Evolutionary conservation across 2,113 vertebrate genomes (phyloP).

Genomic region (Microcebus ravelobensis): DNA sequence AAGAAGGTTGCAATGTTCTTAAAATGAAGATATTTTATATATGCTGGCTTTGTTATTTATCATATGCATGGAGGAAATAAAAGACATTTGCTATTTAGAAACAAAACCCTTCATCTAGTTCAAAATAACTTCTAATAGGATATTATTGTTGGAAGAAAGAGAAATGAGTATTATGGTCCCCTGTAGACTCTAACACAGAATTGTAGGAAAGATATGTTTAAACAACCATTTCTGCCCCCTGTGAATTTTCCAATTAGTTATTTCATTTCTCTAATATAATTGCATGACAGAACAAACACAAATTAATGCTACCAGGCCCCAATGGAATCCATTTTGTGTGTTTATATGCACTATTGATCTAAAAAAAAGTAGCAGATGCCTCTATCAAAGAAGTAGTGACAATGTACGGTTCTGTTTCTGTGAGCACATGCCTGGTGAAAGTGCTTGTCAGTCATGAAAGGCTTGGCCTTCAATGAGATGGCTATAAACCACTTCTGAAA

Average conservation of each 20-base stretch:
- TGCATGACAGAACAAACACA: slow-evolving; percentile 55
- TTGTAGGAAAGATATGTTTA: slow-evolving; percentile 42
- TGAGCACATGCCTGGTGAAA: neutral
- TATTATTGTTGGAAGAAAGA: neutral
- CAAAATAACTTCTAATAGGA: neutral
- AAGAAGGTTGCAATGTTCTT: neutral
- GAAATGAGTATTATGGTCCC: slow-evolving; percentile 1
- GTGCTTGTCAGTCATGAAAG: slow-evolving; percentile 31
- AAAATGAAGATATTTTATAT: neutral
- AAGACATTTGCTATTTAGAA: slow-evolving; percentile 27
- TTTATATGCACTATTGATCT: slow-evolving; percentile 44
- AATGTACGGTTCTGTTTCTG: neutral
- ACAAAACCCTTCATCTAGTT: slow-evolving; percentile 3
- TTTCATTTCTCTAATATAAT: slow-evolving; percentile 38
- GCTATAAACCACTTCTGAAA: slow-evolving; percentile 57
- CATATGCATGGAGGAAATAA: neutral
- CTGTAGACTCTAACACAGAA: neutral
- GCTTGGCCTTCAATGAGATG: slow-evolving; percentile 53
- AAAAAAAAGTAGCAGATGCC: slow-evolving; percentile 49
- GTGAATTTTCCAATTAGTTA: slow-evolving; percentile 32
- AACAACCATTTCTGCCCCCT: slow-evolving; percentile 21
- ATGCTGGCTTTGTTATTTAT: neutral
- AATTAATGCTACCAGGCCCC: neutral
- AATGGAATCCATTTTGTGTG: slow-evolving; percentile 44
- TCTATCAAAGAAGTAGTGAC: slow-evolving; percentile 8